Evolutionary conservation across 92 coral and sea anemone genomes (phyloP).

Genomic region (Zoanthus solanderi): DNA sequence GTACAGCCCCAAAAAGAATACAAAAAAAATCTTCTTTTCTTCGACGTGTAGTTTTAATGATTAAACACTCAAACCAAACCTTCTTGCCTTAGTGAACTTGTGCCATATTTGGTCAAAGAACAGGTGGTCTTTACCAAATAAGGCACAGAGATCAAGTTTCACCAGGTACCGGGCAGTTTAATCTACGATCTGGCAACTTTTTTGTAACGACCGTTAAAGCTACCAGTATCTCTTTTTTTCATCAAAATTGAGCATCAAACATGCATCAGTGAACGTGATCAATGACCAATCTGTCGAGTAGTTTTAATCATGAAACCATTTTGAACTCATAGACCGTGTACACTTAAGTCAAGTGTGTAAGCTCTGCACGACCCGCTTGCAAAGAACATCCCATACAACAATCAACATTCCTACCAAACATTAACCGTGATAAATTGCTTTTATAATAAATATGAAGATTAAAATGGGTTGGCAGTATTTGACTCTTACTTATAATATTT

Average conservation of each 20-base stretch:
- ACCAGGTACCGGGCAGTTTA: constrained; percentile 51
- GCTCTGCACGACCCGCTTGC: constrained; percentile 23
- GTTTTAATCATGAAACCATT: background rate
- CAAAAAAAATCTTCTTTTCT: constrained; percentile 40
- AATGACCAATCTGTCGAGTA: background rate
- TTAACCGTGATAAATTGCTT: too few relatives aligned
- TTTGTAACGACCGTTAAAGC: constrained; percentile 26
- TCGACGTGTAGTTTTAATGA: constrained; percentile 88
- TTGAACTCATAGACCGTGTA: constrained; percentile 24
- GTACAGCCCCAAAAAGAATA: constrained; percentile 27
- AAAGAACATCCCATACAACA: background rate
- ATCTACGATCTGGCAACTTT: background rate
- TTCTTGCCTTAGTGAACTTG: constrained; percentile 71
- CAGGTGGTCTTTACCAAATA: constrained; percentile 82
- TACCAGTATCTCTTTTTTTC: constrained; percentile 29
- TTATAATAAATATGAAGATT: background rate
- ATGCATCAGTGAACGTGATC: constrained; percentile 27
- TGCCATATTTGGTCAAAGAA: constrained; percentile 68
- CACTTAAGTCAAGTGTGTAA: constrained; percentile 35
- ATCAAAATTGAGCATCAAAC: constrained; percentile 29
- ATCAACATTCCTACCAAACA: too few relatives aligned
- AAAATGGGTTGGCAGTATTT: background rate
- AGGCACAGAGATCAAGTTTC: constrained; percentile 72
- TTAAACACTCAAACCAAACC: constrained; percentile 73
- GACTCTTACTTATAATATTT: background rate